Evolutionary conservation across 2,888 invertebrate species (phyloP).

Genomic region (Protonemura montana): DNA sequence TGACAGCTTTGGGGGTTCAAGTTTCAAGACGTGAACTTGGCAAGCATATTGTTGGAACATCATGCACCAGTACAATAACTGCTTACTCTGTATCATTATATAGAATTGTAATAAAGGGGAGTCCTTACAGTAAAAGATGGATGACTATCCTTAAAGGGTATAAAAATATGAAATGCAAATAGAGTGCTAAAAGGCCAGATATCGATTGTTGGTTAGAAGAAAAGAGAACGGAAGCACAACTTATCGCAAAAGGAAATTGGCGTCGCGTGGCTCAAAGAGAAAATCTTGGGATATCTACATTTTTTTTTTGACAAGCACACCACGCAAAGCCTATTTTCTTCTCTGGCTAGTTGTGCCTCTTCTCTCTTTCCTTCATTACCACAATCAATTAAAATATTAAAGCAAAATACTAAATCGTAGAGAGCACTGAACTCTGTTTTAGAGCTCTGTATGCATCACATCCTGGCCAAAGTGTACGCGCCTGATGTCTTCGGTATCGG

Average conservation of each 20-base stretch:
- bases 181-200: too few species aligned
- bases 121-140: neutral
- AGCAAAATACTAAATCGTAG: neutral
- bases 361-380: too few species aligned
- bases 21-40: neutral
- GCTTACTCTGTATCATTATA: neutral
- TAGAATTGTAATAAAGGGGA: neutral
- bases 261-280: too few species aligned
- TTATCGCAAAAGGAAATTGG: too few species aligned
- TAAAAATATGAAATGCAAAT: too few species aligned
- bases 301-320: too few species aligned
- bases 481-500: neutral
- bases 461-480: conserved; percentile 14
- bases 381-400: neutral
- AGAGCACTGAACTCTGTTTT: neutral
- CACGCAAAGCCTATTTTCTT: too few species aligned
- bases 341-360: too few species aligned
- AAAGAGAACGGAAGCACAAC: too few species aligned
- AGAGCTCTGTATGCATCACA: conserved; percentile 28
- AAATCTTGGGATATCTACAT: too few species aligned
- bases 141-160: too few species aligned
- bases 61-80: neutral
- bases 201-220: too few species aligned
- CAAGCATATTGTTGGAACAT: neutral
- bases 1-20: conserved; percentile 30